Base-by-base conservation (phyloP, 1,140 invertebrate genomes). In the Thaumatotibia leucotreta region DNA sequence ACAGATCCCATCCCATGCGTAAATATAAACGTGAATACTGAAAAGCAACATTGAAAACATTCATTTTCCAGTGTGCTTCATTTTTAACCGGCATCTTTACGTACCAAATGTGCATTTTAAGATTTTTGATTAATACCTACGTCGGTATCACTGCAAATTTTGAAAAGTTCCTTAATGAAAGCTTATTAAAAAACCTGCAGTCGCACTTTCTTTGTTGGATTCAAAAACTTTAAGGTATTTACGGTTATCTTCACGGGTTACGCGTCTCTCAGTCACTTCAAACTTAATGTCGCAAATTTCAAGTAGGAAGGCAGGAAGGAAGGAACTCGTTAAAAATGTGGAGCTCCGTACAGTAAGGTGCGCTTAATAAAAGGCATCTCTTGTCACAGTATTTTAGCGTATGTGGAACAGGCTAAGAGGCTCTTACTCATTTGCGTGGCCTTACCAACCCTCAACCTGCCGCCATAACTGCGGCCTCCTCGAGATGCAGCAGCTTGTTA, bases 1-100 rank as follows among this genome's bases (percentile, higher is more conserved):
- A 84, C 69, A 70, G 63, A 69, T 84, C 82, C 82, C 82, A 75
- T 77, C 68, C 72, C 75, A 74, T 66, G 23, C 66, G 66, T 80
- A 83, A 79, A 83, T 83, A 78, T 83, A 84, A 77, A 70, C 31
- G 65, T 73, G 69, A 78, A 77, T 82, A 73, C 75, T 82, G 78
- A 70, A 83, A 73, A 75, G 70, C 70, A 70, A 66, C 64, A 68
- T 54, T 82, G 74, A 72, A 70, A 77, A 75, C 77, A 74, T 67
- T 66, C 74, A 65, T 31, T 1, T 58, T 58, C 52, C 52, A 58
- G 27, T 27, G 24, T 14, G 11, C 17, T 45, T 45, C 17, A 17
- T 45, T 20, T 45, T 45, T 45, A 20, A 4, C 2, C 27, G 2
- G 6, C 27, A 6, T 29, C 2, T 4, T 4, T 29, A 20, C n/a